phyloP scores from a whole-genome alignment of 2,797 vertebrate genomes.

The Poeciliopsis paucimaculata region DNA sequence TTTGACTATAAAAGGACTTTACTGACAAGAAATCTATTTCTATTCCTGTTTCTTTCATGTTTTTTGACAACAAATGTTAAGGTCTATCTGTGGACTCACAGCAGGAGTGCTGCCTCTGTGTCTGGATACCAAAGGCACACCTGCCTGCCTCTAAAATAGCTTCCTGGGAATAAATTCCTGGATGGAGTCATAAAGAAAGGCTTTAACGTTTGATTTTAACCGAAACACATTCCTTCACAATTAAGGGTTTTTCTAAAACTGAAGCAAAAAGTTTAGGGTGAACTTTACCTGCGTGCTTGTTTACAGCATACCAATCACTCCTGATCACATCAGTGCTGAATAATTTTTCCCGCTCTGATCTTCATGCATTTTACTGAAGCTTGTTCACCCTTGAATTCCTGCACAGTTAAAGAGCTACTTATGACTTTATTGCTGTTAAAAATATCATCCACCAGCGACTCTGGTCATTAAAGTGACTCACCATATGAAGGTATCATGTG shows the following conservation, averaged over 20 bases:
- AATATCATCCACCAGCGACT: slow-evolving; percentile 2
- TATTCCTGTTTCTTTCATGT: slow-evolving; percentile 59
- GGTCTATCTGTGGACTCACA: slow-evolving; percentile 40
- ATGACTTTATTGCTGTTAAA: slow-evolving; percentile 1
- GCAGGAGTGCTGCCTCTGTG: slow-evolving; percentile 65
- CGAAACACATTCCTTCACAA: slow-evolving; percentile 15
- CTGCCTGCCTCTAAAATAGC: slow-evolving; percentile 67
- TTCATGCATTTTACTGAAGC: slow-evolving; percentile 7
- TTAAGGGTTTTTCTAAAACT: slow-evolving; percentile 15
- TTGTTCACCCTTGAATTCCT: neutral
- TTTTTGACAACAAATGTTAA: slow-evolving; percentile 55
- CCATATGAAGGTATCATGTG: slow-evolving; percentile 11
- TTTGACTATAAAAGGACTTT: neutral
- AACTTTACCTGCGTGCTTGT: slow-evolving; percentile 5
- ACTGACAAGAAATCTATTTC: slow-evolving; percentile 47
- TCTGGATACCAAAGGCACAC: slow-evolving; percentile 69
- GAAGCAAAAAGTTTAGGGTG: slow-evolving; percentile 16
- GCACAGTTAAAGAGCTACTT: slow-evolving; percentile 6
- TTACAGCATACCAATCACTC: slow-evolving; percentile 8
- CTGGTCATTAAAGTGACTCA: neutral
- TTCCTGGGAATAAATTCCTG: slow-evolving; percentile 47
- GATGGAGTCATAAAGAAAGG: slow-evolving; percentile 18
- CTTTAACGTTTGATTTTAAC: slow-evolving; percentile 6
- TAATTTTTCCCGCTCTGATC: slow-evolving; percentile 16
- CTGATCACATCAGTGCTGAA: slow-evolving; percentile 3